Percentiles rank a stretch among this genome's conserved stretches.
Conservation (phyloP, 30 jellyfish, hydroid and myxozoan species). For the Aurelia aurita complex sp. Pacific region DNA sequence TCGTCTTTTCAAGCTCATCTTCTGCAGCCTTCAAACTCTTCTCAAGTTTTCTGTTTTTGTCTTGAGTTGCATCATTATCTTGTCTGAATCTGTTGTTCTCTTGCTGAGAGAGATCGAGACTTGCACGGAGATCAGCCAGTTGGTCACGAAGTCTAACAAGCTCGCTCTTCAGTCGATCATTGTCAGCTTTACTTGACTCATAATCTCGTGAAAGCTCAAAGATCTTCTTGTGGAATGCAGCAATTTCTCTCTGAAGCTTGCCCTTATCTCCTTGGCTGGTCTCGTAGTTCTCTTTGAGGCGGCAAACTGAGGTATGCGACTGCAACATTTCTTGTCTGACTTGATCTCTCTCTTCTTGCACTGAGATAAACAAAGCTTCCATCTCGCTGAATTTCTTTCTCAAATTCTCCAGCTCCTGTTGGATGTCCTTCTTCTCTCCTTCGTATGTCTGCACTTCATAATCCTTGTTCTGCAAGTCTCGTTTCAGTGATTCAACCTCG, state of each 20-base stretch:
- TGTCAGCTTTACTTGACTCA: slow-evolving; percentile 80
- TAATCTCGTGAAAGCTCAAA: slow-evolving; percentile 86
- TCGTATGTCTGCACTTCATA: slow-evolving; percentile 83
- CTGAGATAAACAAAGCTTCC: slow-evolving; percentile 79
- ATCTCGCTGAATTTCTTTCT: slow-evolving; percentile 78
- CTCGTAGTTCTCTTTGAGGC: slow-evolving; percentile 93
- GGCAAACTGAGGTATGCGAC: slow-evolving; percentile 95
- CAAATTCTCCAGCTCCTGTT: slow-evolving; percentile 79
- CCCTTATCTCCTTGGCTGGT: slow-evolving; percentile 96
- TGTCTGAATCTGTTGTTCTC: slow-evolving; percentile 74
- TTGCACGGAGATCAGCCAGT: slow-evolving; percentile 62
- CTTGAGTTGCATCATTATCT: slow-evolving; percentile 63
- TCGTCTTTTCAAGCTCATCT: slow-evolving; percentile 85
- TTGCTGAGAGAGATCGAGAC: slow-evolving; percentile 76
- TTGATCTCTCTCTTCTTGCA: slow-evolving; percentile 96
- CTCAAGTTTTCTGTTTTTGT: slow-evolving; percentile 70
- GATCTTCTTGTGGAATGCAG: slow-evolving; percentile 88
- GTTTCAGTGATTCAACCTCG: slow-evolving; percentile 86
- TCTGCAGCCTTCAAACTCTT: slow-evolving; percentile 65
- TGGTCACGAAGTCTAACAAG: slow-evolving; percentile 73
- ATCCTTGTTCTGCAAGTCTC: slow-evolving; percentile 92
- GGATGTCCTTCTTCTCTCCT: slow-evolving; percentile 84
- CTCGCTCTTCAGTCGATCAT: slow-evolving; percentile 76
- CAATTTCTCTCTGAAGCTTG: slow-evolving; percentile 90
- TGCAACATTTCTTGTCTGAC: slow-evolving; percentile 95